phyloP scores from a whole-genome alignment of 2,113 vertebrate genomes.

The Callorhinus ursinus region DNA sequence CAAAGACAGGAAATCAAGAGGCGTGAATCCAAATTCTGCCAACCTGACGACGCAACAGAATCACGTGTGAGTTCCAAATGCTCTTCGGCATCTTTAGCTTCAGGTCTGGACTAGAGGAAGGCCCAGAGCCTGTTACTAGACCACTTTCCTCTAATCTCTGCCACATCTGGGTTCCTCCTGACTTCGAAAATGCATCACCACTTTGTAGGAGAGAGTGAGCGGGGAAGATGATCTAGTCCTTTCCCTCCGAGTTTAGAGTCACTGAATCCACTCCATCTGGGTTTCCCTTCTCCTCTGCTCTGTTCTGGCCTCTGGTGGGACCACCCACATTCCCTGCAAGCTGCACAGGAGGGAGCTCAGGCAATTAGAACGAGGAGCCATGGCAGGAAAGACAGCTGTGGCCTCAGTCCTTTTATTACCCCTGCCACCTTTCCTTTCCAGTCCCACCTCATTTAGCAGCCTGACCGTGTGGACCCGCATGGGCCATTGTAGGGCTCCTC shows the following conservation, averaged over 20 bases:
- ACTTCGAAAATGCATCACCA: neutral
- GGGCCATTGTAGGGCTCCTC: neutral
- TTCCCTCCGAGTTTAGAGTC: neutral
- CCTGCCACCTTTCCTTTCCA: neutral
- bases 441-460: neutral
- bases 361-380: neutral
- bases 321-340: no score
- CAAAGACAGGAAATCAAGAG: neutral
- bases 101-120: neutral
- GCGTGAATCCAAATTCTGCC: neutral
- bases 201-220: neutral
- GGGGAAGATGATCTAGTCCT: neutral
- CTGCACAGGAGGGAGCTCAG: neutral
- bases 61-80: rapidly evolving
- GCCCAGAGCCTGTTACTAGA: no score
- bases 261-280: neutral
- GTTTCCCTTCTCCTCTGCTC: neutral
- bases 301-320: neutral
- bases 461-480: no score
- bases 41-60: rapidly evolving
- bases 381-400: rapidly evolving
- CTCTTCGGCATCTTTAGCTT: neutral
- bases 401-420: neutral
- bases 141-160: neutral
- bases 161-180: neutral